Base-by-base conservation (phyloP, 2,888 invertebrate species). In the Zonitis immaculata region DNA sequence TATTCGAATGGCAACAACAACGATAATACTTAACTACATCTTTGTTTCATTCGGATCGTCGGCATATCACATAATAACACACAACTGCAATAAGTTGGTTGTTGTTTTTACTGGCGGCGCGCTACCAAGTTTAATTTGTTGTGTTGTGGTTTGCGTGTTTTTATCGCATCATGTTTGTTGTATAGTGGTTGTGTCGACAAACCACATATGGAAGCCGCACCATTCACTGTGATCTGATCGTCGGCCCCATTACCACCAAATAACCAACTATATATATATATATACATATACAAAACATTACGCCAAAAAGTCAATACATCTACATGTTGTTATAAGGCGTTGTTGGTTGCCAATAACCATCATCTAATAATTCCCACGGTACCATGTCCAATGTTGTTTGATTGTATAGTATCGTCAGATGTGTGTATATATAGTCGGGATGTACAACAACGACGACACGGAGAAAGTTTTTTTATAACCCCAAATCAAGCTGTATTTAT, bases 251-350 rank as follows among this genome's bases (percentile, higher is more conserved):
- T 71, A 70, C 70, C 66, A 60, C 67, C 66, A 67, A 72, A 73
- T 68, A 72, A 72, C 72, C 73, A 70, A n/a, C n/a, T n/a, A n/a
- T n/a, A n/a, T n/a, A n/a, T n/a, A n/a, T n/a, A 73, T 73, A 73
- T 71, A 70, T 66, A 64, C 63, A n/a, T n/a, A n/a, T n/a, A n/a
- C n/a, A n/a, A 65, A 63, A 67, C 72, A 74, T 74, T 73, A 73
- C 71, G 67, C 72, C 73, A n/a, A 70, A 73, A 73, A 73, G 72
- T 72, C 73, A 72, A 74, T 74, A 73, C 72, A 67, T 64, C 62
- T 66, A n/a, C n/a, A n/a, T n/a, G n/a, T n/a, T n/a, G n/a, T n/a
- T n/a, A n/a, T n/a, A n/a, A n/a, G n/a, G n/a, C n/a, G n/a, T n/a
- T n/a, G 60, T 62, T 65, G 63, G 61, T 62, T 59, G 71, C 71